These are phyloP conservation scores for Drosophila ogumai DNA, from an alignment of 1,140 invertebrate genomes.

Conservation along the genomic window DNA sequence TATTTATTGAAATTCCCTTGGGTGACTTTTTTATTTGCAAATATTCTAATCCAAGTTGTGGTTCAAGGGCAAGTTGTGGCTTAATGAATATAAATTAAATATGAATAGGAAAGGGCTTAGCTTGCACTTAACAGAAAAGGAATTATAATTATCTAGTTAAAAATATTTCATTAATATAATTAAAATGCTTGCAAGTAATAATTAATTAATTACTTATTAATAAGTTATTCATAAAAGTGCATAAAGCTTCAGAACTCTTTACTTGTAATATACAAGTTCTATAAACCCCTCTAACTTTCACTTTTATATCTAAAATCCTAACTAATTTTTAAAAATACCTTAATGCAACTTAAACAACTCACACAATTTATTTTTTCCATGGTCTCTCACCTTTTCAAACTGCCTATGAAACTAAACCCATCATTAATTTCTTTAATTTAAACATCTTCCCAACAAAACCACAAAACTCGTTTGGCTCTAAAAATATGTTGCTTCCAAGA, in stretches of 20 bases:
- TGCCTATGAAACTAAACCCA: neutral
- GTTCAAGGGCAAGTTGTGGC: slow-evolving; percentile 2
- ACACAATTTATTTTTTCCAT: neutral
- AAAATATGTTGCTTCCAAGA: slow-evolving; percentile 8
- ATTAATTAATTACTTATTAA: neutral
- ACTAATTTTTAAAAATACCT: neutral
- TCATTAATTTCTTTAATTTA: slow-evolving; percentile 13
- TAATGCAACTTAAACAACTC: neutral
- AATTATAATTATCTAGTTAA: neutral
- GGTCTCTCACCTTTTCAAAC: neutral
- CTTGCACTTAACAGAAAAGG: neutral
- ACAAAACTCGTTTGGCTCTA: slow-evolving; percentile 21
- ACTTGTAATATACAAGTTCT: neutral
- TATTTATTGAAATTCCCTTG: neutral
- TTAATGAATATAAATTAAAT: neutral
- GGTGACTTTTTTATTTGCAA: neutral
- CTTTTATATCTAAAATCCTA: neutral
- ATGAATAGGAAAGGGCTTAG: neutral
- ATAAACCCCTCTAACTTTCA: neutral
- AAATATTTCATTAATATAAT: neutral
- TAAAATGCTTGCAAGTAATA: neutral
- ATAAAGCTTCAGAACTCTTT: neutral
- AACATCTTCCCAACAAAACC: slow-evolving; percentile 3
- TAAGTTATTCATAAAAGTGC: neutral
- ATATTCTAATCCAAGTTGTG: neutral